These are phyloP conservation scores for Papilio machaon DNA, from an alignment of 1,140 invertebrate genomes.

Conservation along the genomic window DNA sequence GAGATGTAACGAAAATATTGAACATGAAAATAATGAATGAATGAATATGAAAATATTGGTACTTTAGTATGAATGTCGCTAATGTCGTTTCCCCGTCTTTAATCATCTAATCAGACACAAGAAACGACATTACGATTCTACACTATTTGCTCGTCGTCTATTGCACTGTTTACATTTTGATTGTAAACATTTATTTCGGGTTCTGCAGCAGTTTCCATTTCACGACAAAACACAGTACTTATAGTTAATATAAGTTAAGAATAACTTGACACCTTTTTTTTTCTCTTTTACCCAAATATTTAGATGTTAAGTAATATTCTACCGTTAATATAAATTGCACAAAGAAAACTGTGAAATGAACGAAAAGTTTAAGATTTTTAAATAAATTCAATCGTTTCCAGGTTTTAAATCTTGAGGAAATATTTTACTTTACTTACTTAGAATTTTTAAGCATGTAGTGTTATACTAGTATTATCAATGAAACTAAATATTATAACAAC, in stretches of 20 bases:
- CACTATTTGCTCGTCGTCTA: conserved; percentile 29
- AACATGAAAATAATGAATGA: no score
- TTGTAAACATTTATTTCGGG: neutral
- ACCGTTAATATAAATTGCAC: no score
- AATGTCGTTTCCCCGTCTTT: conserved; percentile 15
- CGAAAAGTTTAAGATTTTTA: no score
- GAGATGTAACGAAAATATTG: no score
- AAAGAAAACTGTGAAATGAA: no score
- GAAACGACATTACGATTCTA: conserved; percentile 25
- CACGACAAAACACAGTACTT: neutral
- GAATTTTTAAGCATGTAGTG: no score
- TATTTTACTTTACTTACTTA: no score
- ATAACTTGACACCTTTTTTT: neutral
- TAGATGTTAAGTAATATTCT: no score
- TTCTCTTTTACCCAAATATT: no score
- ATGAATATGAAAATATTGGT: neutral
- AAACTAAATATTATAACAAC: neutral
- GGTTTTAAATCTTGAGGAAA: no score
- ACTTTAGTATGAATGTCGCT: conserved; percentile 1
- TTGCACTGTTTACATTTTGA: conserved; percentile 31
- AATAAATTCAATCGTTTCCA: no score
- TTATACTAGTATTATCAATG: no score
- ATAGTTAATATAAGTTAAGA: neutral
- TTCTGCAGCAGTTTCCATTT: conserved; percentile 3
- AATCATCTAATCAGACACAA: conserved; percentile 34